Percentiles rank a stretch among this genome's conserved stretches.
Evolutionary conservation across 2,797 vertebrate genomes (phyloP).

Genomic region (Schizothorax lantsangensis): DNA sequence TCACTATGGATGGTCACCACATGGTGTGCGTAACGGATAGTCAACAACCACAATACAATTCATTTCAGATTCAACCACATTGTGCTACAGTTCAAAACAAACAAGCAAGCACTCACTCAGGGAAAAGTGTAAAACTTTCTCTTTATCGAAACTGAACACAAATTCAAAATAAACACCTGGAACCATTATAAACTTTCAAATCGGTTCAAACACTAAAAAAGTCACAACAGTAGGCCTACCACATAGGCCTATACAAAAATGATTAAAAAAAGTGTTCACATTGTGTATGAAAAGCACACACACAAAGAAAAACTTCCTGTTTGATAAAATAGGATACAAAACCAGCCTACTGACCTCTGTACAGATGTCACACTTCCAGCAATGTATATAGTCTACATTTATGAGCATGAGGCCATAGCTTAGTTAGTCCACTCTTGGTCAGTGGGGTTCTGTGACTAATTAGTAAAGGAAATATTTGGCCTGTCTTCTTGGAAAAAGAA

Average conservation of each 20-base stretch:
- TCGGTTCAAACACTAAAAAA: slow-evolving; percentile 42
- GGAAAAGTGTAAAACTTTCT: neutral
- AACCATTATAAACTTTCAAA: slow-evolving; percentile 37
- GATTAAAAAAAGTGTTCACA: neutral
- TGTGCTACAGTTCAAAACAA: neutral
- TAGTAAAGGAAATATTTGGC: neutral
- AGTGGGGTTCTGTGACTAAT: neutral
- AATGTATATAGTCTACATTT: slow-evolving; percentile 25
- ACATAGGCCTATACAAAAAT: slow-evolving; percentile 1
- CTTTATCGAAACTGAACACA: slow-evolving; percentile 45
- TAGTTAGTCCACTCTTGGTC: neutral
- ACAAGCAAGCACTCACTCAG: neutral
- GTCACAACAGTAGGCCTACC: slow-evolving; percentile 4
- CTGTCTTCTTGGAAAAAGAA: neutral
- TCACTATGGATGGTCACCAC: neutral
- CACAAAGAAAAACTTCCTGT: neutral
- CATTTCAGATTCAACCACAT: neutral
- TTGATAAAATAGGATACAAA: slow-evolving; percentile 2
- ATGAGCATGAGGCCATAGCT: neutral
- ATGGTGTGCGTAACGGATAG: neutral
- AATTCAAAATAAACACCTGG: slow-evolving; percentile 20
- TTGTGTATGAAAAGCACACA: neutral
- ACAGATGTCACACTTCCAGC: neutral
- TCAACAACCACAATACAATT: neutral
- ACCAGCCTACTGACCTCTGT: slow-evolving; percentile 3